Conservation (phyloP, 2,113 vertebrate species). For the Glareola pratincola region DNA sequence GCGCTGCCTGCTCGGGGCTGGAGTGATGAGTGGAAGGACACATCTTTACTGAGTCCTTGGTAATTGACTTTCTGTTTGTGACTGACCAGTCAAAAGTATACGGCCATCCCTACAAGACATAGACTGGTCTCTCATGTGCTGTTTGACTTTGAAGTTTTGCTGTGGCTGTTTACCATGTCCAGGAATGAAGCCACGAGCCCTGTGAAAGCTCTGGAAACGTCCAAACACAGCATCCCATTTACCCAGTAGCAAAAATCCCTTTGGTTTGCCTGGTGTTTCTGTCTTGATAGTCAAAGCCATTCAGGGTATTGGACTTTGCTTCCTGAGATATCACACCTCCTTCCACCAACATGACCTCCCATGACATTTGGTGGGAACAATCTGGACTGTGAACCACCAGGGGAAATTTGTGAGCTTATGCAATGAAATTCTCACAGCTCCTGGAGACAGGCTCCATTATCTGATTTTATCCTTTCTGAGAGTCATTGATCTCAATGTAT, state of each 20-base stretch:
- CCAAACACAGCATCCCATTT: not conserved
- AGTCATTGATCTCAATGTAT: not conserved
- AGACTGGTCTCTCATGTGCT: accelerated
- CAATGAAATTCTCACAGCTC: not conserved
- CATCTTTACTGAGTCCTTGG: not conserved
- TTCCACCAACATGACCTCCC: conserved; percentile 46
- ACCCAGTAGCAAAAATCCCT: not conserved
- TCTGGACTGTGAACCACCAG: conserved; percentile 6
- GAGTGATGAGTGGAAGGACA: not conserved
- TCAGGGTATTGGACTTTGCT: conserved; percentile 42
- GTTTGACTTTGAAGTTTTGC: not conserved
- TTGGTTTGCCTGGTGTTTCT: not conserved
- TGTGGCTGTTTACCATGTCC: not conserved
- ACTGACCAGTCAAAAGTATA: not conserved
- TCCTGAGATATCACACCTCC: conserved; percentile 40
- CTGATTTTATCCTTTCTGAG: not conserved
- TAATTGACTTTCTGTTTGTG: not conserved
- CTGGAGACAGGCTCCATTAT: not conserved
- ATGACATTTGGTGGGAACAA: not conserved
- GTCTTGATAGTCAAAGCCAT: conserved; percentile 18
- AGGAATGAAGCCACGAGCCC: not conserved
- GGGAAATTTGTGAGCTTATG: conserved; percentile 11
- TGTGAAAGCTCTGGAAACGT: not conserved
- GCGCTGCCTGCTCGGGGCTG: accelerated
- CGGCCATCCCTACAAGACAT: not conserved